These are phyloP conservation scores for Cylindroiulus punctatus DNA, from an alignment of 2,888 invertebrate genomes.

Conservation along the genomic window DNA sequence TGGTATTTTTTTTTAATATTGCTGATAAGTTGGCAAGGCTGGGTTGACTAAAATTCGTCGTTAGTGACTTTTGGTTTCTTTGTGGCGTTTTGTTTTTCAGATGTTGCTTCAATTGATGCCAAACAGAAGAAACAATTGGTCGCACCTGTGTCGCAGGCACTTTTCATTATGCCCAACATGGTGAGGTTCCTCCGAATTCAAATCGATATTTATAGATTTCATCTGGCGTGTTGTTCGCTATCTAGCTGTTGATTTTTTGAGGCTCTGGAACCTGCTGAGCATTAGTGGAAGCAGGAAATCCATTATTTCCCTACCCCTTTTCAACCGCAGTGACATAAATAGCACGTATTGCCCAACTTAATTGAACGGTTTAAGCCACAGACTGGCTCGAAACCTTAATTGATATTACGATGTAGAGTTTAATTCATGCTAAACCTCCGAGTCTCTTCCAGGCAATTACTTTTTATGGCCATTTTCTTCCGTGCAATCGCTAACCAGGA, in stretches of 20 bases:
- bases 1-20: not conserved
- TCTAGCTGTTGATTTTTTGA: conserved; percentile 47
- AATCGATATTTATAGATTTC: conserved; percentile 40
- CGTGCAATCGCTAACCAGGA: not conserved
- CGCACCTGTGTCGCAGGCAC: not conserved
- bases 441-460: conserved; percentile 41
- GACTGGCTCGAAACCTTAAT: conserved; percentile 35
- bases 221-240: conserved; percentile 28
- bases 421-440: conserved; percentile 37
- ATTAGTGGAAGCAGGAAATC: conserved; percentile 8
- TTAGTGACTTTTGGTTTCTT: not conserved
- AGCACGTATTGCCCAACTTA: conserved; percentile 37
- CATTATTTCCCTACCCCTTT: conserved; percentile 34
- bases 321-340: not conserved
- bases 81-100: too few relatives aligned
- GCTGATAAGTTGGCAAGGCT: not conserved
- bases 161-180: not conserved
- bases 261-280: not conserved
- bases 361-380: conserved; percentile 43
- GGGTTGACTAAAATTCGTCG: too few relatives aligned
- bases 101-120: not conserved
- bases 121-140: not conserved
- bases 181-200: not conserved
- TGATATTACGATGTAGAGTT: conserved; percentile 44
- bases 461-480: conserved; percentile 25